A percentile compares a stretch with the other conserved stretches of the same genome.
phyloP scores from a whole-genome alignment of 2,888 invertebrate genomes.

The Psylliodes chrysocephalus region DNA sequence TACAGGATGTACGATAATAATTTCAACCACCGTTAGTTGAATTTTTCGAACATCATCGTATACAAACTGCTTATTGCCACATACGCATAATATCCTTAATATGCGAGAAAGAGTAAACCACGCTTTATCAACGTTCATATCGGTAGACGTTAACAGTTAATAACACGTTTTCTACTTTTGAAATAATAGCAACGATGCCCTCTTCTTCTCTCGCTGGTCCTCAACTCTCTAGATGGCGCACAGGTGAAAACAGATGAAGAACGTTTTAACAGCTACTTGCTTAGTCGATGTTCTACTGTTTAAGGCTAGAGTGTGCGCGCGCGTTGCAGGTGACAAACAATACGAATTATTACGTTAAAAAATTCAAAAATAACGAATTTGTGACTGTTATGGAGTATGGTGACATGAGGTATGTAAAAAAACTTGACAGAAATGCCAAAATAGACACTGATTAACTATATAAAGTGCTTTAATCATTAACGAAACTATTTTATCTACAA shows the following conservation, averaged over 20 bases:
- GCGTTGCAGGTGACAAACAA: constrained; percentile 53
- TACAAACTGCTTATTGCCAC: not conserved
- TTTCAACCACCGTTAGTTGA: no score
- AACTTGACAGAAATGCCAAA: constrained; percentile 13
- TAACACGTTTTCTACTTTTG: constrained; percentile 30
- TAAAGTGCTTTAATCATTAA: not conserved
- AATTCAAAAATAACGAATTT: constrained; percentile 1
- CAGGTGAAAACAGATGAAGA: constrained; percentile 59
- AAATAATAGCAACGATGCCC: constrained; percentile 16
- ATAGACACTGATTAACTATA: constrained; percentile 13
- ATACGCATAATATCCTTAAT: constrained; percentile 5
- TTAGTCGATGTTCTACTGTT: constrained; percentile 67
- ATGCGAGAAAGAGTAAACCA: not conserved
- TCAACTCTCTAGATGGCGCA: constrained; percentile 59
- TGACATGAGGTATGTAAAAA: constrained; percentile 24
- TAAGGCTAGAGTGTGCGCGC: constrained; percentile 71
- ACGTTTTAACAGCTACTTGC: constrained; percentile 57
- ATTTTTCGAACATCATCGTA: not conserved
- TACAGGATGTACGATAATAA: no score
- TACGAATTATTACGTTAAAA: constrained; percentile 20
- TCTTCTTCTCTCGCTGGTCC: constrained; percentile 30
- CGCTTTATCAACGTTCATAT: constrained; percentile 14
- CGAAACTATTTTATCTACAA: constrained; percentile 4
- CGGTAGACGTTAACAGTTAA: constrained; percentile 16
- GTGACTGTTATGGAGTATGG: constrained; percentile 21